phyloP scores from a whole-genome alignment of 2,113 vertebrate genomes.

The Anolis sagrei region DNA sequence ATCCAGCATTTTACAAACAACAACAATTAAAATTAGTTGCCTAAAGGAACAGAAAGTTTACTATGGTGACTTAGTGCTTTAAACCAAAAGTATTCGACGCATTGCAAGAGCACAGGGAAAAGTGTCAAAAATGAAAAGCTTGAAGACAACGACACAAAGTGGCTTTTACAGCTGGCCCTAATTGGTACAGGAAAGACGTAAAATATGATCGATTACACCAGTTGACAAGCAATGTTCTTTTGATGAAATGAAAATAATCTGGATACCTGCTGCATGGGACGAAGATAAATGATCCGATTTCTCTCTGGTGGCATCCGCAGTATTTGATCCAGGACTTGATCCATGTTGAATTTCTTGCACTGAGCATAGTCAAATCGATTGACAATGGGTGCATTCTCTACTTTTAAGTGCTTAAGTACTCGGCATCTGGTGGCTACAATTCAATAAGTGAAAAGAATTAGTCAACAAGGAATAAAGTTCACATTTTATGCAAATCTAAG shows the following conservation, averaged over 20 bases:
- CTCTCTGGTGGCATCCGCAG: conserved; percentile 94
- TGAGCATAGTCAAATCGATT: conserved; percentile 97
- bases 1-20: neutral
- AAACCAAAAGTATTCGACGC: neutral
- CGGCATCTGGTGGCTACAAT: conserved; percentile 92
- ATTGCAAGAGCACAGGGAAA: neutral
- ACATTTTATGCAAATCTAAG: neutral
- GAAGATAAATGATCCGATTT: conserved; percentile 97
- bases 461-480: conserved; percentile 17
- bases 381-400: conserved; percentile 93
- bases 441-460: conserved; percentile 39
- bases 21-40: neutral
- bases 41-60: neutral
- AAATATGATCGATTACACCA: neutral
- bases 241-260: neutral
- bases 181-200: neutral
- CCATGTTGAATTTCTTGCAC: conserved; percentile 97
- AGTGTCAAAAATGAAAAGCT: neutral
- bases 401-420: conserved; percentile 92
- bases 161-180: neutral
- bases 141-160: neutral
- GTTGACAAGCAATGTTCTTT: conserved; percentile 20
- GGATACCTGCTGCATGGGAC: conserved; percentile 95
- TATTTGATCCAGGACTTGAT: conserved; percentile 96
- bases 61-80: neutral